Conservation (phyloP, 2,797 vertebrate species). For the Pseudopleuronectes americanus region DNA sequence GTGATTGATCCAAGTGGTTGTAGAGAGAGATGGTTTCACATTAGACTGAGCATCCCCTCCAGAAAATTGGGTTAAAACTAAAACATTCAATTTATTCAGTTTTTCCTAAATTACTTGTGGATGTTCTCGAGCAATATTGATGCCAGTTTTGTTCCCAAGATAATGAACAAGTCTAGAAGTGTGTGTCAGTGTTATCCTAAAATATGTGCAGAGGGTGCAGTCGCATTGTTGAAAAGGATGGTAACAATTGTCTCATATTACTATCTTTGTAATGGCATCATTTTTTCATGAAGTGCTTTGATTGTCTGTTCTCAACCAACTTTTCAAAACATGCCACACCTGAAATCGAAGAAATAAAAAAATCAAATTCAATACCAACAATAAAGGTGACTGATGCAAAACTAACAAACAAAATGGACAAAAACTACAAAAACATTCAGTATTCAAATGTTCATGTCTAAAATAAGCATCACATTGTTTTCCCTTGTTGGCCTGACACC, state of each 20-base stretch:
- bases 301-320: background rate
- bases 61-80: constrained; percentile 44
- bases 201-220: constrained; percentile 81
- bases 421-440: background rate
- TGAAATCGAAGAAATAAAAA: background rate
- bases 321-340: background rate
- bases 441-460: background rate
- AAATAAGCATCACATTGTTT: background rate
- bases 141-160: constrained; percentile 84
- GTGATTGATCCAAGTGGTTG: constrained; percentile 78
- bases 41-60: constrained; percentile 4
- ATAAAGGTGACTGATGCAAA: background rate
- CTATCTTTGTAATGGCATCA: constrained; percentile 17
- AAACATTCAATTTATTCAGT: constrained; percentile 18
- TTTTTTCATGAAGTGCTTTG: constrained; percentile 14
- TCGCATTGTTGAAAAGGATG: constrained; percentile 18
- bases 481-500: too few relatives aligned
- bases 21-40: constrained; percentile 3
- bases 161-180: constrained; percentile 82
- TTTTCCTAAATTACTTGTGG: constrained; percentile 78
- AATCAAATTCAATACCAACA: background rate
- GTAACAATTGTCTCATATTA: constrained; percentile 21
- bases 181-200: constrained; percentile 83
- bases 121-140: constrained; percentile 92
- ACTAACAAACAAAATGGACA: background rate